Base-by-base conservation (phyloP, 2,888 invertebrate genomes). In the Choristoneura rosaceana region DNA sequence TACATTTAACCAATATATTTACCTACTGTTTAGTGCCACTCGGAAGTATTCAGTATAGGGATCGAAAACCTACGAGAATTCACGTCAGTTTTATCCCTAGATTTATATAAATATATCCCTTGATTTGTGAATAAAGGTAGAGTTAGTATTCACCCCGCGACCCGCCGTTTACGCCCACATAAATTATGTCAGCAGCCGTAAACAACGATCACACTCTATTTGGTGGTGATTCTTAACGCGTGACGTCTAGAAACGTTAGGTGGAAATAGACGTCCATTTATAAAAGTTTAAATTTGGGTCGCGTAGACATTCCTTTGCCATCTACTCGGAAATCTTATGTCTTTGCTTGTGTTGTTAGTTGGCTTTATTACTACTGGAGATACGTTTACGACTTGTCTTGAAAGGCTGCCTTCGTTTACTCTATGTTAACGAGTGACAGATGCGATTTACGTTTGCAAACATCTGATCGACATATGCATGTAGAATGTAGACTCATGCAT, bases 181-280 rank as follows among this genome's bases (percentile, higher is more conserved):
- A 82, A 85, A 85, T 81, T 83, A 82, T 87, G 86, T 88, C 86
- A 86, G 84, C 84, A 85, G 76, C 81, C 79, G 78, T 82, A 78
- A 79, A 81, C 78, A 79, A 77, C 75, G 74, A 70, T 74, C 38
- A 43, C 59, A 61, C 45, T 61, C 61, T 79, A 82, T 83, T 82
- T 81, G 83, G 82, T 84, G 83, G 80, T 43, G 12, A 78, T 73
- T 78, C 77, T 76, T 76, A 77, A 73, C 76, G 75, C 71, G 67
- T 71, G 70, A 75, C 69, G 61, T 69, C 67, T 34, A 66, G 47
- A 64, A 66, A 62, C 66, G 65, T 43, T 38, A 38, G 38, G 55
- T 61, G 60, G 38, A 71, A 71, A 71, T 67, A 71, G 71, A 52
- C 58, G 64, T 47, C 70, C 59, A 65, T 70, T 59, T 70, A 59